Percentiles rank a stretch among this genome's conserved stretches.
These are phyloP conservation scores for Agonum fuliginosum DNA, from an alignment of 2,888 invertebrate genomes.

Conservation along the genomic window DNA sequence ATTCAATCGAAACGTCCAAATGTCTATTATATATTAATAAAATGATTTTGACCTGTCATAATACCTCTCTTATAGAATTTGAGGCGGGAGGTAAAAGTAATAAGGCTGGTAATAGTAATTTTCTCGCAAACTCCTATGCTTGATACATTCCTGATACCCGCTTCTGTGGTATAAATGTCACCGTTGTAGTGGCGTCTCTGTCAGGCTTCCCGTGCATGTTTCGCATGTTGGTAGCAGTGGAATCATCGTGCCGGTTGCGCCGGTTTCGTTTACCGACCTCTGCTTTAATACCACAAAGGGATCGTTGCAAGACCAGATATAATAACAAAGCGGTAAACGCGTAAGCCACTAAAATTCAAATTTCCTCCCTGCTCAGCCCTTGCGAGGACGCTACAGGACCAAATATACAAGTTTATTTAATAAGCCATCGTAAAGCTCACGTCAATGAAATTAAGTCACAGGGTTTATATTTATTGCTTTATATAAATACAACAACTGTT, in stretches of 20 bases:
- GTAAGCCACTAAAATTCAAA: constrained; percentile 55
- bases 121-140: no score
- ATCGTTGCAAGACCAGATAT: constrained; percentile 52
- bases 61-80: no score
- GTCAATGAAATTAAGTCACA: constrained; percentile 29
- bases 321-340: constrained; percentile 52
- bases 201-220: no score
- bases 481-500: neutral
- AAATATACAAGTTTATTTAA: constrained; percentile 48
- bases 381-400: no score
- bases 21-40: no score
- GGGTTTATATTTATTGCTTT: constrained; percentile 30
- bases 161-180: neutral
- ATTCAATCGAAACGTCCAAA: no score
- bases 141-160: no score
- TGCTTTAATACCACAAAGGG: constrained; percentile 55
- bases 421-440: constrained; percentile 25
- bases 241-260: neutral
- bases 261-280: constrained; percentile 41
- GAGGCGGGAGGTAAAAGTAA: no score
- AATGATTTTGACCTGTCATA: no score
- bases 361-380: constrained; percentile 5
- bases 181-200: neutral
- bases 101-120: no score
- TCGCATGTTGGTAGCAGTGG: neutral